Conservation (phyloP, 2,797 vertebrate species). For the Channallabes apus region DNA sequence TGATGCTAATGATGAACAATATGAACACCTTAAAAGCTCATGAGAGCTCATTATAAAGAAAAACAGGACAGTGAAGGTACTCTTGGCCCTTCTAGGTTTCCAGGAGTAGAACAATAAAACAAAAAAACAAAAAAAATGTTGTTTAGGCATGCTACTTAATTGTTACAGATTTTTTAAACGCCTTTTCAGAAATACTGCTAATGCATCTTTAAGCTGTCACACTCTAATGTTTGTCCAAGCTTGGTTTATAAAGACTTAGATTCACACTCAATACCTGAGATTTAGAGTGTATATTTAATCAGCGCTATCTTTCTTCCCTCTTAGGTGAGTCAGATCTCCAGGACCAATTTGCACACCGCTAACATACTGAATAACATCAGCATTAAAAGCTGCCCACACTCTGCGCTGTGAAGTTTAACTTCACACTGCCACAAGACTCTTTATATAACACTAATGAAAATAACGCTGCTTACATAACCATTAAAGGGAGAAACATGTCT, state of each 20-base stretch:
- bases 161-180: background rate
- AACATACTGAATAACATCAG: conserved; percentile 31
- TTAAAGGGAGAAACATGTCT: conserved; percentile 22
- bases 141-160: background rate
- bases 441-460: conserved; percentile 52
- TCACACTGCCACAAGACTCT: conserved; percentile 29
- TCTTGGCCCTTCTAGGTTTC: background rate
- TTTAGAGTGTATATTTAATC: conserved; percentile 5
- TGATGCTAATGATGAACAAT: background rate
- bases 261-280: background rate
- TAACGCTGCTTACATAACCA: conserved; percentile 43
- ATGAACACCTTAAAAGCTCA: conserved; percentile 8
- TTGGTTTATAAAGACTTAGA: background rate
- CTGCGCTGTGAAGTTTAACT: conserved; percentile 25
- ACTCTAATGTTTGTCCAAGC: background rate
- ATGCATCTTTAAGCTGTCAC: background rate
- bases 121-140: background rate
- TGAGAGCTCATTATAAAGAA: conserved; percentile 8
- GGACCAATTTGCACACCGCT: conserved; percentile 25
- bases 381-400: conserved; percentile 39
- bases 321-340: conserved; percentile 33
- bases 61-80: background rate
- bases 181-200: background rate
- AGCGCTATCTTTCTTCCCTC: background rate
- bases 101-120: background rate